These are phyloP conservation scores for Brachionus paranguensis DNA, from an alignment of 1,140 invertebrate genomes.

Conservation along the genomic window DNA sequence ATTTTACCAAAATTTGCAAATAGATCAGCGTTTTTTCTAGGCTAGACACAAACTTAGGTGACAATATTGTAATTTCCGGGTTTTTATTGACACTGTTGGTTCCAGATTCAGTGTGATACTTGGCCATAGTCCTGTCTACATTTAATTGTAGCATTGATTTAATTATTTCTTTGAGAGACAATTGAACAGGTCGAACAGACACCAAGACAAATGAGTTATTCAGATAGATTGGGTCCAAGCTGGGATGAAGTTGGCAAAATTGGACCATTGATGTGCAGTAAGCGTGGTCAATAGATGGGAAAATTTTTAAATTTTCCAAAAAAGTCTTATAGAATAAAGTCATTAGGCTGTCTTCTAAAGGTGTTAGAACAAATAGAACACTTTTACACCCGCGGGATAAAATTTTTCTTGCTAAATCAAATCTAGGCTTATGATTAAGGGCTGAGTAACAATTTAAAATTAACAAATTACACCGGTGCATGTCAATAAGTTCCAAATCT, in stretches of 20 bases:
- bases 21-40: constrained; percentile 3
- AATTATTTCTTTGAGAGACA: background rate
- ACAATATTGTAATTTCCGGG: background rate
- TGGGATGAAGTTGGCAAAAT: background rate
- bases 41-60: background rate
- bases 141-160: constrained; percentile 6
- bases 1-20: constrained; percentile 8
- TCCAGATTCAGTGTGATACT: background rate
- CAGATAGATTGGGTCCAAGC: background rate
- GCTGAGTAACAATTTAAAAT: constrained; percentile 24
- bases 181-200: background rate
- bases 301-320: constrained; percentile 5
- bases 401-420: constrained; percentile 23
- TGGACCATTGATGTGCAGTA: background rate
- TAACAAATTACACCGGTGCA: constrained; percentile 22
- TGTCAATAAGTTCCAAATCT: constrained; percentile 19
- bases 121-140: background rate
- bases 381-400: background rate
- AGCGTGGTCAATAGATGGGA: background rate
- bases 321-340: background rate
- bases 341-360: background rate
- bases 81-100: background rate
- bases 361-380: constrained; percentile 14
- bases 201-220: background rate
- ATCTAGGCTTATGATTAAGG: constrained; percentile 21